A percentile compares a stretch with the other conserved stretches of the same genome.
phyloP scores from a whole-genome alignment of 2,888 invertebrate genomes.

The Scotopteryx bipunctaria region DNA sequence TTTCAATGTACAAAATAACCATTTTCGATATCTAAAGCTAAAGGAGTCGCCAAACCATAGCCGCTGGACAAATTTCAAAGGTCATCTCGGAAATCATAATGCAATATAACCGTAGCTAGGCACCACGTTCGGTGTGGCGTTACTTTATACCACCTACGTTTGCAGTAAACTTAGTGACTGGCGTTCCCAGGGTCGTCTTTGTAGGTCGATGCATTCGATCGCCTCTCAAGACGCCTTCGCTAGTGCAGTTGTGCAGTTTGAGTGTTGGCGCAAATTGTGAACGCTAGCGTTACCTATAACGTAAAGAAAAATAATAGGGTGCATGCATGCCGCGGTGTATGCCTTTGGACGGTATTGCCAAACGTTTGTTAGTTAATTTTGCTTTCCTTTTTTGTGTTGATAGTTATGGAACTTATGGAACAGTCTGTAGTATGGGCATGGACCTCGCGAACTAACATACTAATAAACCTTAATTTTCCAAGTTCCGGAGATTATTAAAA shows the following conservation, averaged over 20 bases:
- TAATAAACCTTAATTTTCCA: neutral
- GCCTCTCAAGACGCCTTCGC: conserved; percentile 40
- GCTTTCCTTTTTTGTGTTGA: no score
- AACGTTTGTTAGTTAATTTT: no score
- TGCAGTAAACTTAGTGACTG: conserved; percentile 48
- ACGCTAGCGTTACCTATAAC: no score
- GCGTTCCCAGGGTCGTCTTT: conserved; percentile 49
- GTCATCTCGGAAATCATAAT: neutral
- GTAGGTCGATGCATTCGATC: conserved; percentile 51
- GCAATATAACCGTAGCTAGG: neutral
- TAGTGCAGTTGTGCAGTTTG: conserved; percentile 38
- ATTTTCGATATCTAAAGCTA: conserved; percentile 36
- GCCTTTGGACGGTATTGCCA: no score
- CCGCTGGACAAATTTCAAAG: neutral
- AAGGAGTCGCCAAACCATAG: neutral
- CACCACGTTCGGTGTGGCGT: neutral
- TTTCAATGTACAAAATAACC: conserved; percentile 36
- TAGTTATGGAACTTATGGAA: no score
- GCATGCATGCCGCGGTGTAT: no score
- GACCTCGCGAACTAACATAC: no score
- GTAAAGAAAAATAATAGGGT: no score
- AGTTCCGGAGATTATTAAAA: conserved; percentile 3
- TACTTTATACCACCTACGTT: conserved; percentile 42
- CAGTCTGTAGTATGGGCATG: no score
- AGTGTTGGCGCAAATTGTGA: conserved; percentile 37